Conservation (phyloP, 2,113 vertebrate genomes). For the Pandion haliaetus region DNA sequence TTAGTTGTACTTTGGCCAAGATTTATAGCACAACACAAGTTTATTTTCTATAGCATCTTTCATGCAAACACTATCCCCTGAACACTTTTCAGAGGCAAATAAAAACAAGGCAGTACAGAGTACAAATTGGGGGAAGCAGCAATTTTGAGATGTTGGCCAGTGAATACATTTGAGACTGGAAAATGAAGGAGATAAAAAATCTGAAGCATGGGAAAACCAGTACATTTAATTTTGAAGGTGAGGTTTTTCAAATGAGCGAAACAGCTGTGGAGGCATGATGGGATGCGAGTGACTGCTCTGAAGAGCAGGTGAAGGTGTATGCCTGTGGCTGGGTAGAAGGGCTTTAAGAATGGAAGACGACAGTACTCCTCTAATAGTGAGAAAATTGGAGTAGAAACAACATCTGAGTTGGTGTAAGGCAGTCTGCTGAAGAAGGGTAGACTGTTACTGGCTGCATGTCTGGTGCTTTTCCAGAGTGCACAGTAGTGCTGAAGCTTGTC, state of each 20-base stretch:
- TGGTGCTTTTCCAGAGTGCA: not conserved
- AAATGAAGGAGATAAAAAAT: not conserved
- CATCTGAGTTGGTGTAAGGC: not conserved
- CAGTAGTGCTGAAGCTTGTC: not conserved
- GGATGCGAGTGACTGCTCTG: not conserved
- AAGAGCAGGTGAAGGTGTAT: not conserved
- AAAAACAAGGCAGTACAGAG: not conserved
- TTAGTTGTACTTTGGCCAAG: not conserved
- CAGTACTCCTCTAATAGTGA: rapidly evolving
- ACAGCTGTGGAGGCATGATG: not conserved
- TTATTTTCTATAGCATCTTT: conserved; percentile 36
- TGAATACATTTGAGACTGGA: not conserved
- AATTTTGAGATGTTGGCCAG: not conserved
- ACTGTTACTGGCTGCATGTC: not conserved
- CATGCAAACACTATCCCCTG: not conserved
- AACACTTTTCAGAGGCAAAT: conserved; percentile 1
- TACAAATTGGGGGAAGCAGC: not conserved
- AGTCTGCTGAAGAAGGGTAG: not conserved
- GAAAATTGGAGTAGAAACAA: not conserved
- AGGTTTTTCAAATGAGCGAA: not conserved
- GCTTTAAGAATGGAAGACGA: not conserved
- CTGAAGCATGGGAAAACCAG: not conserved
- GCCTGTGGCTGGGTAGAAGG: not conserved
- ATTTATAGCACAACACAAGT: not conserved
- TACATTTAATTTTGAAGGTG: not conserved